phyloP scores from a whole-genome alignment of 2,113 vertebrate genomes.

The Paraplagusia blochii region DNA sequence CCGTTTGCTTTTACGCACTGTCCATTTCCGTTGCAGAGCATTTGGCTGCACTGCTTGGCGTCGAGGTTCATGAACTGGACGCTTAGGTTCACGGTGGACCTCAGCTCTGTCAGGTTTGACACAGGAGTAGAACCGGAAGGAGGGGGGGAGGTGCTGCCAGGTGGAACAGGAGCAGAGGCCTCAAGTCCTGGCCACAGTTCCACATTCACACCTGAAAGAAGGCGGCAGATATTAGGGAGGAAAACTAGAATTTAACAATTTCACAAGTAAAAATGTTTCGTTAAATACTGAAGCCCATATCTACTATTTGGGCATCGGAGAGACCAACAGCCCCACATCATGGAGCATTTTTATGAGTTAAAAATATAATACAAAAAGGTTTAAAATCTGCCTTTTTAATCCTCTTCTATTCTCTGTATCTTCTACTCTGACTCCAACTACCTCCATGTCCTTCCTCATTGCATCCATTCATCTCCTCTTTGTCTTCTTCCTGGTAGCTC shows the following conservation, averaged over 20 bases:
- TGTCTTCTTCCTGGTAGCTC: too few relatives aligned
- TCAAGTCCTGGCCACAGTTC: not conserved
- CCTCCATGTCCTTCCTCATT: too few relatives aligned
- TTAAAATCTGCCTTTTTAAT: too few relatives aligned
- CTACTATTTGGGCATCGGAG: too few relatives aligned
- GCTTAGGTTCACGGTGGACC: conserved; percentile 19
- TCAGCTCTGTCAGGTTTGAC: not conserved
- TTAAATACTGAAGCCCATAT: too few relatives aligned
- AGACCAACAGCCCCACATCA: too few relatives aligned
- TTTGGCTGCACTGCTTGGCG: conserved; percentile 62
- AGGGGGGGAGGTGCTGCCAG: not conserved
- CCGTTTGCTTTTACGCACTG: conserved; percentile 63
- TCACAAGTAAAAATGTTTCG: too few relatives aligned
- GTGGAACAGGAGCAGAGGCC: not conserved
- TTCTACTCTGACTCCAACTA: too few relatives aligned
- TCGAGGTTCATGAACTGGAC: conserved; percentile 54
- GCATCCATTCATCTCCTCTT: too few relatives aligned
- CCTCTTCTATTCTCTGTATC: too few relatives aligned
- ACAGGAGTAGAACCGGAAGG: not conserved
- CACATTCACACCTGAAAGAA: conserved; percentile 47
- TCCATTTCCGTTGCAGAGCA: conserved; percentile 75
- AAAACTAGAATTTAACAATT: not conserved
- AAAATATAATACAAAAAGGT: too few relatives aligned
- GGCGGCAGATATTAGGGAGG: not conserved
- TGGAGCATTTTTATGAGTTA: too few relatives aligned